Evolutionary conservation across 2,888 invertebrate genomes (phyloP).

Genomic region (Saturnia pavonia): DNA sequence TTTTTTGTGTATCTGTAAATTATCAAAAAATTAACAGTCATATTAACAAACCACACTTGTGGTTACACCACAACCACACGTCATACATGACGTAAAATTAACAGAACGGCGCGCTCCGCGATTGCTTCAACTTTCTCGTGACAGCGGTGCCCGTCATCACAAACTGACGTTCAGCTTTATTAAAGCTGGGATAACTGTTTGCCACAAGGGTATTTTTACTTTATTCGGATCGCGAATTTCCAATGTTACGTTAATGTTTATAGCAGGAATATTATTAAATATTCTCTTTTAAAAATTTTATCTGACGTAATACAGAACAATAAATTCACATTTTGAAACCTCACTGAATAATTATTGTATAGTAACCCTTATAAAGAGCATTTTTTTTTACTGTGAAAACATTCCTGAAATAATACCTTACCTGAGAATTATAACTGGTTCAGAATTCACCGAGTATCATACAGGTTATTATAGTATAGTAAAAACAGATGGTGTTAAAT

Average conservation of each 20-base stretch:
- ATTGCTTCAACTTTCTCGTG: not conserved
- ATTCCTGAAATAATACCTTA: no score
- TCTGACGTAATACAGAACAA: not conserved
- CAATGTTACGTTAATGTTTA: not conserved
- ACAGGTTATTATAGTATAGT: not conserved
- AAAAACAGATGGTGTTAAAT: not conserved
- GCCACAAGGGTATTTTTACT: not conserved
- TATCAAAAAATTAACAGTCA: no score
- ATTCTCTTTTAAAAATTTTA: not conserved
- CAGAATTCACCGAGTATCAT: no score
- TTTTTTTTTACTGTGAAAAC: no score
- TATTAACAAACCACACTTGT: not conserved
- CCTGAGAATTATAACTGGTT: no score
- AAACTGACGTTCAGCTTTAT: constrained; percentile 8
- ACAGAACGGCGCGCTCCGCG: not conserved
- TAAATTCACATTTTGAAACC: not conserved
- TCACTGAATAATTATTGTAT: not conserved
- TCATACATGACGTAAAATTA: not conserved
- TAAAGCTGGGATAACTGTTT: not conserved
- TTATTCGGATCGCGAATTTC: not conserved
- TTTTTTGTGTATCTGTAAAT: no score
- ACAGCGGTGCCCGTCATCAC: constrained; percentile 14
- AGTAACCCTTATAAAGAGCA: no score
- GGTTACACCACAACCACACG: no score
- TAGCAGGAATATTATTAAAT: not conserved